Conservation (phyloP, 2,797 vertebrate genomes). For the Peromyscus nudipes region DNA sequence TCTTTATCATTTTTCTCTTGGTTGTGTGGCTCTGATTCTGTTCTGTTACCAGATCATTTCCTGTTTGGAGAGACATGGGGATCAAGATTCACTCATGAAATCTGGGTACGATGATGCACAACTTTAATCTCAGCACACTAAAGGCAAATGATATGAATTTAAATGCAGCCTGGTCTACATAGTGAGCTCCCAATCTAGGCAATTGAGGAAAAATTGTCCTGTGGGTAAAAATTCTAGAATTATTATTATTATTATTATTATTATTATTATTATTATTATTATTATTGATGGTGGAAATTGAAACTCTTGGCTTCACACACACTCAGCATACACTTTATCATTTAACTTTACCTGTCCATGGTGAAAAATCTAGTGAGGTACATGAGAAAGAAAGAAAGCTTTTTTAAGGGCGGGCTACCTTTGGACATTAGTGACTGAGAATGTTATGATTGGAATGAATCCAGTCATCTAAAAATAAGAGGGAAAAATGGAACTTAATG, state of each 20-base stretch:
- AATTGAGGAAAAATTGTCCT: not conserved
- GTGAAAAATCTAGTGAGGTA: not conserved
- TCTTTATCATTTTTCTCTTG: not conserved
- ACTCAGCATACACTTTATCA: not conserved
- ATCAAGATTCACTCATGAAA: not conserved
- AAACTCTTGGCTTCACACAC: too few relatives aligned
- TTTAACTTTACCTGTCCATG: not conserved
- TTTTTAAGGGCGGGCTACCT: not conserved
- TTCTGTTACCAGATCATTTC: not conserved
- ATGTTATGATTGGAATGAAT: slow-evolving; percentile 10
- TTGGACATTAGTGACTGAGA: not conserved
- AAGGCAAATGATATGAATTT: not conserved
- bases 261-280: not conserved
- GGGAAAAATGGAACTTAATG: not conserved
- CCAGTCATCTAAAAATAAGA: not conserved
- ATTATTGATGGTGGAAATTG: not conserved
- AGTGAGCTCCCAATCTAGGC: not conserved
- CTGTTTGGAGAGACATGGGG: not conserved
- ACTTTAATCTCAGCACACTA: not conserved
- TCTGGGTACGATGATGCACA: not conserved
- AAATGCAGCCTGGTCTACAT: not conserved
- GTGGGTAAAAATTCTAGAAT: not conserved
- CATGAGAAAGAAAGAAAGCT: not conserved
- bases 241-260: not conserved
- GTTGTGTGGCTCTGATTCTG: not conserved